Percentiles rank a stretch among this genome's conserved stretches.
Evolutionary conservation across 2,888 invertebrate genomes (phyloP).

Genomic region (Sinodicranocentrus sp.): DNA sequence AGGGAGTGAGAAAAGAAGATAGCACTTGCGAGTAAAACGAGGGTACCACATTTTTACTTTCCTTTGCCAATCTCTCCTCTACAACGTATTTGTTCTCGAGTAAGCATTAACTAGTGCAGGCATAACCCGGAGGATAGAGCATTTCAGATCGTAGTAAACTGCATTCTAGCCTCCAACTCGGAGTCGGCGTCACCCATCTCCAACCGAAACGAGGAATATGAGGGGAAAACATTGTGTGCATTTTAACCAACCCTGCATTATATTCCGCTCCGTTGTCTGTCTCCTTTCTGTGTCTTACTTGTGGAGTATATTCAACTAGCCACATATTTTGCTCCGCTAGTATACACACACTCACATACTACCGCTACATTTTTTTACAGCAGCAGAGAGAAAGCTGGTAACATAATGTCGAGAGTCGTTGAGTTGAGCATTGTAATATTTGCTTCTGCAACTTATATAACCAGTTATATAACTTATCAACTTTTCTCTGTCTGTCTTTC

Average conservation of each 20-base stretch:
- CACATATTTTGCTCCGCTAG: too few species aligned
- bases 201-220: conserved; percentile 8
- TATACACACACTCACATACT: too few species aligned
- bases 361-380: too few species aligned
- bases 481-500: too few species aligned
- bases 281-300: too few species aligned
- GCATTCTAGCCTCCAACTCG: conserved; percentile 49
- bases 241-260: neutral
- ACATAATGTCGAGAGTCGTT: too few species aligned
- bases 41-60: neutral
- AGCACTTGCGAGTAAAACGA: too few species aligned
- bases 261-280: conserved; percentile 1
- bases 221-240: too few species aligned
- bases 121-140: conserved; percentile 40
- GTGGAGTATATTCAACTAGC: too few species aligned
- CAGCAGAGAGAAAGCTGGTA: too few species aligned
- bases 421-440: neutral
- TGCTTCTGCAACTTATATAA: neutral
- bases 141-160: conserved; percentile 49
- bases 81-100: neutral
- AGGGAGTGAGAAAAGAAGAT: too few species aligned
- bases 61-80: neutral
- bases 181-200: conserved; percentile 64
- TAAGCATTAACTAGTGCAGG: neutral
- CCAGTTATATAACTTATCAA: neutral